Evolutionary conservation across 1,140 invertebrate species (phyloP), one percentile per base, ranked within the genome.

Genomic region (Zaprionus kolodkinae): DNA sequence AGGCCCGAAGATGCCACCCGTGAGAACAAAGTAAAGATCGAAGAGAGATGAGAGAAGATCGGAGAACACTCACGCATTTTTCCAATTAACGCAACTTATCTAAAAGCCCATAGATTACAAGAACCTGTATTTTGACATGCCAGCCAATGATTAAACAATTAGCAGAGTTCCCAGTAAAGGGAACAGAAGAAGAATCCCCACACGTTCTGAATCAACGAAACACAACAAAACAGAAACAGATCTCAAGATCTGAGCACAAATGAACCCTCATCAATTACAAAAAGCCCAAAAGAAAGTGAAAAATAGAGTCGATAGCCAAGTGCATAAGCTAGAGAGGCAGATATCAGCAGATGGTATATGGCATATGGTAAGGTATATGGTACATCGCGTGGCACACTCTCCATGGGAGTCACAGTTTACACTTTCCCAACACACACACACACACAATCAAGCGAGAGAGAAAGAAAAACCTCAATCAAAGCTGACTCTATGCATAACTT

Each of bases 391-490:
- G 17, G 45, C 21, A 55, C 66, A 69, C 76, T 78, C 82, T 73
- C 69, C 68, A 88, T 79, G 79, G 84, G 84, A 84, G 73, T 78
- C 84, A 38, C 73, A 76, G 80, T 81, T 88, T 88, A 88, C 84
- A 88, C 84, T 88, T 88, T 88, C 84, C 84, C 84, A 89, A 52
- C 45, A 52, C 60, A 60, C n/a, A n/a, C 84, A 85, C 84, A 52
- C 45, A 52, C 38, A 56, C 52, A 65, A 25, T 50, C 63, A 57
- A 75, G 48, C 72, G 74, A 86, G 57, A 69, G 55, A 36, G 40
- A 50, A 50, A 70, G 82, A 89, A 87, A 89, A 87, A 89, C 77
- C 85, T 84, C 80, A 88, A 87, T 88, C 85, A 87, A 87, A 87
- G 74, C 80, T 79, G 76, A 74, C 72, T 66, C 15, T 43, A 40